Base-by-base conservation (phyloP, 2,888 invertebrate species). In the Zygothrica quintamaculata region DNA sequence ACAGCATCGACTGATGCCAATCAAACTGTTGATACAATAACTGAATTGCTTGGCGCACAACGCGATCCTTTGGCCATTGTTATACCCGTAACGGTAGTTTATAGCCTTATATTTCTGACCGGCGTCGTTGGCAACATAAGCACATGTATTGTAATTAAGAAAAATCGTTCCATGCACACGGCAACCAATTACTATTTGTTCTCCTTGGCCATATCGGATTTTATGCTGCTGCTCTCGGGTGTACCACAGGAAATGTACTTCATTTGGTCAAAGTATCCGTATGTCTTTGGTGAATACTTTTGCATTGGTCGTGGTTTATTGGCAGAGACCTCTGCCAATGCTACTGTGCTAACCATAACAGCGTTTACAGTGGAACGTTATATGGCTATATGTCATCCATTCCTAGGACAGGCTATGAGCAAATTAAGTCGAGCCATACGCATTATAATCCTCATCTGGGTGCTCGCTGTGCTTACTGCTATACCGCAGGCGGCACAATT, bases 171-270 rank as follows among this genome's bases (percentile, higher is more conserved):
- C 70, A 95, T 97, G 95, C 96, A 96, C 82, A 95, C 95, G 12
- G 95, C 95, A 1, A 95, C 95, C 6, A 95, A 95, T 84, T 95
- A 94, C 88, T 97, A 97, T 88, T 92, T 97, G 56, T 96, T 97
- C 91, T 96, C 95, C 89, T 91, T 97, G 88, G 96, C 97, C 4
- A 93, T 97, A 65, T 96, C 96, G 1, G 97, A 97, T 90, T 92
- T 97, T 31, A 91, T 97, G 16, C 92, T 97, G 11, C 91, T 97
- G 11, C 90, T 96, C 0, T 90, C 89, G 3, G 90, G 90, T 0
- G 93, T 97, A 82, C 97, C 97, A 0, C 95, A 95, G 74, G 97
- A 97, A 92, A 94, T 96, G 89, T 95, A 95, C 88, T 93, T 93
- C 33, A 94, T 95, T 56, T 96, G 95, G 95, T 94, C 93, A 0